These are phyloP conservation scores for Nycteola revayana DNA, from an alignment of 2,888 invertebrate species.

Conservation along the genomic window DNA sequence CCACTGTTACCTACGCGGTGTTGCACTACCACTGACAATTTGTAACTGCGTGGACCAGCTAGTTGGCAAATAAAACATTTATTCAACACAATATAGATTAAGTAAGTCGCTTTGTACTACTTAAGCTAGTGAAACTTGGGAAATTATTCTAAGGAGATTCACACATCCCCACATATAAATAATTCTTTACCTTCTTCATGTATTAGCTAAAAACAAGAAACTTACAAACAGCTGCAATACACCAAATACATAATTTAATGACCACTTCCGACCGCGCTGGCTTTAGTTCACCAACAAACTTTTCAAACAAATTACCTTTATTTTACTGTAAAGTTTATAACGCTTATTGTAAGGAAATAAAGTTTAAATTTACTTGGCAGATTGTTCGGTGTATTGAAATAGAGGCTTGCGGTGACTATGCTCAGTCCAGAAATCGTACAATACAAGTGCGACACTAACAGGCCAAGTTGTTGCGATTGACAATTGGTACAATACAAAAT, in stretches of 20 bases:
- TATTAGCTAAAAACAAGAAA: slow-evolving; percentile 17
- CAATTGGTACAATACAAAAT: slow-evolving; percentile 55
- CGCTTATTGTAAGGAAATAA: slow-evolving; percentile 1
- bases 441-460: slow-evolving; percentile 48
- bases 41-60: no score
- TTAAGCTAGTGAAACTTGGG: no score
- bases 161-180: slow-evolving; percentile 4
- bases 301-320: slow-evolving; percentile 22
- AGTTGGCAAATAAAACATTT: no score
- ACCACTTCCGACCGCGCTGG: slow-evolving; percentile 35
- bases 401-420: slow-evolving; percentile 15
- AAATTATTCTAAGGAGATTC: no score
- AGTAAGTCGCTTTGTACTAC: no score
- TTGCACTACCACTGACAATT: no score
- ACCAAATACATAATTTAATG: slow-evolving; percentile 55
- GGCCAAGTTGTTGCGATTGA: slow-evolving; percentile 60
- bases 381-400: slow-evolving; percentile 3
- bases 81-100: no score
- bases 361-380: slow-evolving; percentile 7
- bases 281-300: slow-evolving; percentile 38
- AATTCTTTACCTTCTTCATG: slow-evolving; percentile 11
- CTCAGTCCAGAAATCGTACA: slow-evolving; percentile 51
- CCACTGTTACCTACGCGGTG: no score
- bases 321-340: slow-evolving; percentile 4
- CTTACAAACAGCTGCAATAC: slow-evolving; percentile 40